Evolutionary conservation across 2,888 invertebrate genomes (phyloP).

Genomic region (Dasypogon diadema): DNA sequence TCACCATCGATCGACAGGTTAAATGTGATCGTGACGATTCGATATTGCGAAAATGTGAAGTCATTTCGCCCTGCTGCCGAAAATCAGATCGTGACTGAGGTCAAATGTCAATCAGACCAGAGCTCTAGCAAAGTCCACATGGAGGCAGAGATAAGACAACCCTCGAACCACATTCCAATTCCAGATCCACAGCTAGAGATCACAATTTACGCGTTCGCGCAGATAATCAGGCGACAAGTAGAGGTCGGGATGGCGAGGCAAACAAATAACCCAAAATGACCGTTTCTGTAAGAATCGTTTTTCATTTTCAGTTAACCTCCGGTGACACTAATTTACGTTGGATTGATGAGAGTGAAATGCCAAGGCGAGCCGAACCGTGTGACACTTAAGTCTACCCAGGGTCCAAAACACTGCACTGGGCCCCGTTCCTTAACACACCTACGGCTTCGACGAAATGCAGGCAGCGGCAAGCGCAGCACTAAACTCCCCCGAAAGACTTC

Average conservation of each 20-base stretch:
- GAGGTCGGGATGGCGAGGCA: neutral
- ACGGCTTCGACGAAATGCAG: neutral
- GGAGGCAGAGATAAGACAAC: neutral
- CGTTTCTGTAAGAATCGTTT: constrained; percentile 16
- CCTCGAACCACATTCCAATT: neutral
- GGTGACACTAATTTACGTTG: constrained; percentile 18
- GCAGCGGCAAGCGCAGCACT: no score
- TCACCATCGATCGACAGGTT: constrained; percentile 1
- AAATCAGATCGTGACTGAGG: neutral
- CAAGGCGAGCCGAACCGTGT: constrained; percentile 8
- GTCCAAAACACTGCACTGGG: neutral
- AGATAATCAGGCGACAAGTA: neutral
- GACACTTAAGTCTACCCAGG: neutral
- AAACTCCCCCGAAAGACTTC: neutral
- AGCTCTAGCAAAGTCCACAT: neutral
- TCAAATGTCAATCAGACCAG: constrained; percentile 34
- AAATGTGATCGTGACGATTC: constrained; percentile 22
- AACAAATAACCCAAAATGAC: constrained; percentile 20
- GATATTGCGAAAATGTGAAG: constrained; percentile 23
- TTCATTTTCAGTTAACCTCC: neutral
- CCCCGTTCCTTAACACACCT: constrained; percentile 25
- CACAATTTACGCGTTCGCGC: neutral
- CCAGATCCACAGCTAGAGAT: neutral
- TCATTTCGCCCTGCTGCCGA: neutral
- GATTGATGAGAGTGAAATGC: constrained; percentile 18